Conservation (phyloP, 2,888 invertebrate genomes). For the Pyralis farinalis region DNA sequence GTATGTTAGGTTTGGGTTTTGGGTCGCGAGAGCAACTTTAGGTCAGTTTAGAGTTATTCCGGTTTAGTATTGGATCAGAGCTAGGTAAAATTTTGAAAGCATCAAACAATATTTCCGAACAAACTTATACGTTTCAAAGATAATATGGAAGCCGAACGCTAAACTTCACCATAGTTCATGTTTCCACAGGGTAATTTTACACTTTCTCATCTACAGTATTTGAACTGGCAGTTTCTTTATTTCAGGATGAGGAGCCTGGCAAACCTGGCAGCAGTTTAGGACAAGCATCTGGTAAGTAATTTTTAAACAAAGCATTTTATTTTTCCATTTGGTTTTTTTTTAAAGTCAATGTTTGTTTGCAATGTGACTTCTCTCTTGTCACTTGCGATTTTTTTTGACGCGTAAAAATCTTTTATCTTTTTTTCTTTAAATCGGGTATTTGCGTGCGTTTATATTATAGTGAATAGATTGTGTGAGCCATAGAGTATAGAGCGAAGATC, state of each 20-base stretch:
- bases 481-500: conserved; percentile 50
- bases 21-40: no score
- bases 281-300: conserved; percentile 67
- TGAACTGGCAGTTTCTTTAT: conserved; percentile 17
- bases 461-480: conserved; percentile 21
- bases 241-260: conserved; percentile 71
- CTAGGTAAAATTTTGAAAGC: no score
- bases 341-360: conserved; percentile 70
- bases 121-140: no score
- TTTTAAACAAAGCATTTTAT: conserved; percentile 15
- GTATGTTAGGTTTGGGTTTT: no score
- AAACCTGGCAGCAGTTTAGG: conserved; percentile 69
- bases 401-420: conserved; percentile 14
- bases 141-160: no score
- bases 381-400: conserved; percentile 48
- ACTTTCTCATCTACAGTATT: no score
- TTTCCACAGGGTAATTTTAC: no score
- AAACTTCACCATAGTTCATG: no score
- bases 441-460: conserved; percentile 14
- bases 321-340: conserved; percentile 28
- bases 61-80: no score
- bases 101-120: no score
- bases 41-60: no score
- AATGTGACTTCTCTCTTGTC: conserved; percentile 69
- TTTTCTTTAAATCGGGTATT: conserved; percentile 5